Evolutionary conservation across 2,888 invertebrate species (phyloP), one percentile per base, ranked within the genome.

Genomic region (Lypha dubia): DNA sequence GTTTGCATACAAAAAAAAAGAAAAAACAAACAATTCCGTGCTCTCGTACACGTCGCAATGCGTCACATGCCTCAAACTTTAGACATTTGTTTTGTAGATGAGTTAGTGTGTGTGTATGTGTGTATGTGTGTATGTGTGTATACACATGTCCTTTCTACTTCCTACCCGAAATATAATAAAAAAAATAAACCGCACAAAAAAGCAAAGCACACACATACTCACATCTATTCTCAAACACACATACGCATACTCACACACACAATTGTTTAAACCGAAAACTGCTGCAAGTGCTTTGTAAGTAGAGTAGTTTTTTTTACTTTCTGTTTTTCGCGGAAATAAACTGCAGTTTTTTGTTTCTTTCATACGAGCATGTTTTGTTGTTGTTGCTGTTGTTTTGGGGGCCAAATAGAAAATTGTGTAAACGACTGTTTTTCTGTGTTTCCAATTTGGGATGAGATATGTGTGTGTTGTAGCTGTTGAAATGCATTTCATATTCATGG

Each of bases 61-160:
- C 86, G 85, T 83, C 83, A 80, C 80, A 85, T 80, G 76, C 76
- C 74, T 63, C 82, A 85, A 84, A 84, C 84, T 81, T 84, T 81
- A 79, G 70, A 75, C 41, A 41, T 73, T 77, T 63, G 22, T 70
- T 41, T 32, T 73, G 71, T 60, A 11, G 58, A 20, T n/a, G 38
- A 22, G 58, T 56, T 28, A 8, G 49, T 22, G 2, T 49, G 35
- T 58, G 35, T 56, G 46, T 46, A 17, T 20, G 51, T 58, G 35
- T 56, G 46, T 46, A 17, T 20, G 51, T 49, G 28, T 28, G 28
- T 28, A 24, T 32, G 44, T 51, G n/a, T n/a, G 1, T 28, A 44
- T 44, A 38, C 63, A 32, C 67, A 22, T 70, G 38, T 49, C 68
- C 74, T 53, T 68, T 74, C 44, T 60, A 32, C 67, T 68, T 62